Base-by-base conservation (phyloP, 1,140 invertebrate species). In the Brachionus asplanchnoidis region DNA sequence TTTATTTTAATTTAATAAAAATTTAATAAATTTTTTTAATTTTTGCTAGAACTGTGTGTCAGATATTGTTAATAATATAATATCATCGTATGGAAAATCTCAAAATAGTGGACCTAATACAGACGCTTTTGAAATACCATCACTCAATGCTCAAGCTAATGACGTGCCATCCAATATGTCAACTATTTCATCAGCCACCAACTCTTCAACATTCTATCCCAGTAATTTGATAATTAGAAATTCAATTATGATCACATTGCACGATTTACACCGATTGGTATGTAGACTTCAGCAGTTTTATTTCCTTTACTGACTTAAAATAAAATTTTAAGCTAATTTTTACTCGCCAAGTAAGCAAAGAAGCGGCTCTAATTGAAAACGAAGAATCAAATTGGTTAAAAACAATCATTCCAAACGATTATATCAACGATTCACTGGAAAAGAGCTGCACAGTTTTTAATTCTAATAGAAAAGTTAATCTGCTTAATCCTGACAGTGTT, bases 351-450 rank as follows among this genome's bases (percentile, higher is more conserved):
- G 17, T 68, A 17, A 65, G 26, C 28, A 60, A 46, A 68, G 79
- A 82, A 46, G 11, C n/a, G 32, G 11, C 4, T 2, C 20, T 28
- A 23, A 42, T 73, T 4, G 65, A 82, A 20, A 82, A 20, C 42
- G 79, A 82, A 14, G 79, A 82, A 20, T 36, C 65, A 44, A 82
- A 82, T 65, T 82, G 79, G 79, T 14, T 82, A 82, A 60, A 82
- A 42, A 28, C 53, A 40, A 65, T 68, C 11, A 46, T 82, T 36
- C 79, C 79, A 12, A 23, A 20, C 26, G 53, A 82, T 66, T 82
- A 82, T 23, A 40, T 82, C 23, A 82, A 82, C 9, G 36, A 60
- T 23, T 17, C 53, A 8, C 66, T 82, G 32, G 42, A 50, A 32
- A 82, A 23, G 2, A 65, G 36, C 9, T 26, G 50, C 17, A 6